Conservation (phyloP, 2,888 invertebrate genomes). For the Dioctria linearis region DNA sequence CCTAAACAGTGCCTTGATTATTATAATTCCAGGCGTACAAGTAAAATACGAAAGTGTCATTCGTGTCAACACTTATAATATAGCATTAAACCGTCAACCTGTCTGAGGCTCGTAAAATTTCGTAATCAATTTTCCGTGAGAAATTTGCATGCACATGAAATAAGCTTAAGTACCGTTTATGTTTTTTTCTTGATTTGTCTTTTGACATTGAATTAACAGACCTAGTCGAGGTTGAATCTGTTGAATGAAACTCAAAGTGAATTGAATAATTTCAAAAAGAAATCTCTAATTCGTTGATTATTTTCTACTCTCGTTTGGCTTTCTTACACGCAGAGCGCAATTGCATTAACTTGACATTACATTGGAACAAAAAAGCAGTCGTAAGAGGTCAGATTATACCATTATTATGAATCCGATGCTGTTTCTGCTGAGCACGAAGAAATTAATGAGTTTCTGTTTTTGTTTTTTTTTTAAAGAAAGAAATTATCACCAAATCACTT, state of each 20-base stretch:
- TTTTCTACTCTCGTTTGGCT: not conserved
- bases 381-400: not conserved
- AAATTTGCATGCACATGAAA: not conserved
- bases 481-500: conserved; percentile 34
- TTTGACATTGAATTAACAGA: not conserved
- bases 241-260: too few relatives aligned
- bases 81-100: not conserved
- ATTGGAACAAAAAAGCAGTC: not conserved
- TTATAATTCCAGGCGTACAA: too few relatives aligned
- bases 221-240: not conserved
- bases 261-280: not conserved
- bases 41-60: too few relatives aligned
- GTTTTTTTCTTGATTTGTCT: not conserved
- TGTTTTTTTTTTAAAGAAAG: not conserved
- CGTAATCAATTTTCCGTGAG: not conserved
- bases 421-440: not conserved
- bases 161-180: not conserved
- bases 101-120: not conserved
- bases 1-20: too few relatives aligned
- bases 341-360: not conserved
- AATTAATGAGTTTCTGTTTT: too few relatives aligned
- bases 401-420: not conserved
- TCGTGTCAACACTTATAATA: not conserved
- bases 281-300: not conserved
- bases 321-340: not conserved